Percentiles rank a stretch among this genome's conserved stretches.
These are phyloP conservation scores for Jaculus jaculus DNA, from an alignment of 2,113 vertebrate genomes.

Conservation along the genomic window DNA sequence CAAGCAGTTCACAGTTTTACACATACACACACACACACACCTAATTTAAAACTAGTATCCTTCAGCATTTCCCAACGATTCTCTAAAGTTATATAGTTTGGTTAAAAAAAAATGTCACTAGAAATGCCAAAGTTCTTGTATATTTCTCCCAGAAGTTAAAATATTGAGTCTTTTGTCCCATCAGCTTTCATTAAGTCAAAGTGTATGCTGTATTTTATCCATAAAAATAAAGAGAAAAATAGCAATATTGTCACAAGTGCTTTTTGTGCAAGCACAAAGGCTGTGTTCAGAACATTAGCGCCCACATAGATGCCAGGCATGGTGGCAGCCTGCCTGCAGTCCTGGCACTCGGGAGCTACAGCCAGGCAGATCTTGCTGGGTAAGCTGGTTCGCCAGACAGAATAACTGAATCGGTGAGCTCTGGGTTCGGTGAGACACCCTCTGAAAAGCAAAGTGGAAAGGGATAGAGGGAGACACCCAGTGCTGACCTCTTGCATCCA, in stretches of 20 bases:
- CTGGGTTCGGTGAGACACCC: too few species aligned
- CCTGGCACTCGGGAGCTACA: too few species aligned
- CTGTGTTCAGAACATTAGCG: too few species aligned
- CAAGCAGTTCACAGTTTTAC: neutral
- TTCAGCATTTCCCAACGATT: constrained; percentile 61
- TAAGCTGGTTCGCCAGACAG: too few species aligned
- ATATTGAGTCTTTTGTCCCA: constrained; percentile 66
- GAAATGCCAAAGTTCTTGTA: constrained; percentile 63
- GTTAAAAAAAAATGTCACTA: constrained; percentile 62
- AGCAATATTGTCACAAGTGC: neutral
- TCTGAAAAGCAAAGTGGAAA: too few species aligned
- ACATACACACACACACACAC: neutral
- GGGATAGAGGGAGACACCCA: too few species aligned
- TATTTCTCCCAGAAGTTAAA: constrained; percentile 22
- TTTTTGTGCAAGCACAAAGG: neutral
- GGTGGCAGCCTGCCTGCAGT: too few species aligned
- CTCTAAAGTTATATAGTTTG: constrained; percentile 46
- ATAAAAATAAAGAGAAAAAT: constrained; percentile 80
- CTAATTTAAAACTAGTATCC: constrained; percentile 43
- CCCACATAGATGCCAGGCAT: too few species aligned
- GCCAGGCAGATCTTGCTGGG: too few species aligned
- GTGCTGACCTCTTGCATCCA: too few species aligned
- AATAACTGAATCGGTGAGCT: too few species aligned
- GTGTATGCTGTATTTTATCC: constrained; percentile 78
- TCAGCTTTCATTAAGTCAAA: constrained; percentile 62